Base-by-base conservation (phyloP, 1,140 invertebrate genomes). In the Leguminivora glycinivorella region DNA sequence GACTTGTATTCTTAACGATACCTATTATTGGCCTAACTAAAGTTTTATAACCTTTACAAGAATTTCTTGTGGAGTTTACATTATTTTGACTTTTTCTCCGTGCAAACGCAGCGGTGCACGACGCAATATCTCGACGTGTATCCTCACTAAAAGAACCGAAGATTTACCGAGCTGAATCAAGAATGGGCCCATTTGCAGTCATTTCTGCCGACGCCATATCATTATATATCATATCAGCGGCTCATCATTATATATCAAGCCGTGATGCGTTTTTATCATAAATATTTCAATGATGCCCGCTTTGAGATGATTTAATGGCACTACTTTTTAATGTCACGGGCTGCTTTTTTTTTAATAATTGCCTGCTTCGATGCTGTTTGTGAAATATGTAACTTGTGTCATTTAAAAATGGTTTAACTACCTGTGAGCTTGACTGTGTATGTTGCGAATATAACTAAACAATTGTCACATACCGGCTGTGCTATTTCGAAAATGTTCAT, bases 161-260 rank as follows among this genome's bases (percentile, higher is more conserved):
- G 58, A 63, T 63, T 63, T 63, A 63, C 58, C 14, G 26, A 17
- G 26, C 25, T 63, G 58, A 7, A 63, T 63, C 47, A 34, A 12
- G 7, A 26, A 63, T 63, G 26, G 26, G 25, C n/a, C 26, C 58
- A 63, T 63, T 29, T 63, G n/a, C 25, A 63, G 25, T 52, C 47
- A 52, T 52, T 63, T 63, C 58, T 17, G 14, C 25, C 25, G n/a
- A n/a, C 58, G 26, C 26, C 58, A 63, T 63, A 63, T 63, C 22
- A 12, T 60, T 60, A 29, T 60, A 63, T 63, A 63, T 63, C 22
- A 25, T 60, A 26, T 25, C 25, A 17, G 25, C 29, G 6, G 58
- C 58, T 63, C 58, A 63, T 63, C 58, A 63, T 31, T 63, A 63
- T 63, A 63, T 63, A 63, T 63, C 58, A 52, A 10, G 4, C 1